Evolutionary conservation across 2,797 vertebrate species (phyloP).

Genomic region (Poecilia velifera): DNA sequence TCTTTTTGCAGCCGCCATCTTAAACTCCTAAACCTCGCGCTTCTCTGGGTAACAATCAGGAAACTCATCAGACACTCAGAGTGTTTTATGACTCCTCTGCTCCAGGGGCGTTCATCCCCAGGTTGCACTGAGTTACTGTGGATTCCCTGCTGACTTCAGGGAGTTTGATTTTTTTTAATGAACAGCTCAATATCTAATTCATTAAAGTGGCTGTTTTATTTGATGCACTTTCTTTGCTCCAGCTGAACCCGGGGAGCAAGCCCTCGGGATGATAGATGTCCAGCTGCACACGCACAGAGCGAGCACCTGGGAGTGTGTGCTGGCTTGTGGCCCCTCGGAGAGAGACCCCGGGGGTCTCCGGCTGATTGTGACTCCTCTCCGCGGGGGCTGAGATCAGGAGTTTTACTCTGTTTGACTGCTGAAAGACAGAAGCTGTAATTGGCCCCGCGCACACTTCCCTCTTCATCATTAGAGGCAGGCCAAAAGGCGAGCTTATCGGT

Average conservation of each 20-base stretch:
- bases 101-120: slow-evolving; percentile 63
- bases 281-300: slow-evolving; percentile 41
- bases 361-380: slow-evolving; percentile 70
- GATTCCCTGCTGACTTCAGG: slow-evolving; percentile 77
- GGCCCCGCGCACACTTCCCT: slow-evolving; percentile 62
- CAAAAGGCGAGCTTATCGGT: slow-evolving; percentile 68
- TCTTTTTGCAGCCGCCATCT: slow-evolving; percentile 21
- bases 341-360: slow-evolving; percentile 49
- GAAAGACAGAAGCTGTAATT: slow-evolving; percentile 73
- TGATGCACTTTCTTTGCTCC: slow-evolving; percentile 79
- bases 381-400: slow-evolving; percentile 58
- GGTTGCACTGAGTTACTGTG: slow-evolving; percentile 62
- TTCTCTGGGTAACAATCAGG: slow-evolving; percentile 65
- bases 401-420: slow-evolving; percentile 74
- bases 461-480: slow-evolving; percentile 72
- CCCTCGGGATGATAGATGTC: slow-evolving; percentile 62
- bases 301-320: slow-evolving; percentile 35
- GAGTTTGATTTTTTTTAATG: slow-evolving; percentile 81
- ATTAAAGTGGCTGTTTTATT: slow-evolving; percentile 86
- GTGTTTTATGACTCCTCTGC: slow-evolving; percentile 73
- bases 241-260: slow-evolving; percentile 85
- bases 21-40: slow-evolving; percentile 39
- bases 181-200: slow-evolving; percentile 86
- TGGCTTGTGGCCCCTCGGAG: slow-evolving; percentile 59
- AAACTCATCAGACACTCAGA: slow-evolving; percentile 65